These are phyloP conservation scores for Fragum fragum DNA, from an alignment of 2,888 invertebrate genomes.

Conservation along the genomic window DNA sequence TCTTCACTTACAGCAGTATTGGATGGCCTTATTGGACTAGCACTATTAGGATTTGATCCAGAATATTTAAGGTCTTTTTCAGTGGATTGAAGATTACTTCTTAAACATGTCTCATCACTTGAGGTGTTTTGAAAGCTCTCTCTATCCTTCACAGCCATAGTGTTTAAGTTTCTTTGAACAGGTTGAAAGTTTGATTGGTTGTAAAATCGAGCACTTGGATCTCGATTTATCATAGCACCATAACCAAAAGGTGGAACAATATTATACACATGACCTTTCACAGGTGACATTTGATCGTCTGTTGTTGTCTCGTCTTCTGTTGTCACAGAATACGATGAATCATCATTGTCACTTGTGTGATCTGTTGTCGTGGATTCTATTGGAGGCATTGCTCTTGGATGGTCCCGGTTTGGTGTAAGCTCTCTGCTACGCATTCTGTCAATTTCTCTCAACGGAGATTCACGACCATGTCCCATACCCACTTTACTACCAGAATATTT, in stretches of 20 bases:
- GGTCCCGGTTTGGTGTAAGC: conserved; percentile 55
- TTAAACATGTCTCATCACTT: conserved; percentile 33
- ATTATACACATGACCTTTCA: conserved; percentile 27
- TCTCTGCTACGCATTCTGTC: conserved; percentile 48
- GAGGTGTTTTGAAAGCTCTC: neutral
- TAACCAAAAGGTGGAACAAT: conserved; percentile 38
- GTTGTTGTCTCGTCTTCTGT: conserved; percentile 59
- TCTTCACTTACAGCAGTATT: neutral
- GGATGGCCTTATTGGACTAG: neutral
- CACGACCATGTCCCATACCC: conserved; percentile 32
- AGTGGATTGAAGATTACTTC: conserved; percentile 1
- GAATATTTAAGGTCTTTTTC: conserved; percentile 4
- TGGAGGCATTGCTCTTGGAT: conserved; percentile 48
- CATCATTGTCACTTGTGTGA: conserved; percentile 62
- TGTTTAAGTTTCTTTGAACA: conserved; percentile 18
- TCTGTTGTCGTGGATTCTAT: conserved; percentile 57
- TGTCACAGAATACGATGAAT: conserved; percentile 46
- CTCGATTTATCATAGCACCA: conserved; percentile 23
- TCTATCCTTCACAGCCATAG: conserved; percentile 22
- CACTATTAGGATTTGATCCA: conserved; percentile 1
- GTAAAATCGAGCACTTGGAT: conserved; percentile 44
- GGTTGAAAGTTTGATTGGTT: conserved; percentile 58
- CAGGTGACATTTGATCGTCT: conserved; percentile 55
- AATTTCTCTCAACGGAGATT: conserved; percentile 55
- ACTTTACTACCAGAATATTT: conserved; percentile 62